Conservation (phyloP, 2,797 vertebrate genomes). For the Pangasius macronema region DNA sequence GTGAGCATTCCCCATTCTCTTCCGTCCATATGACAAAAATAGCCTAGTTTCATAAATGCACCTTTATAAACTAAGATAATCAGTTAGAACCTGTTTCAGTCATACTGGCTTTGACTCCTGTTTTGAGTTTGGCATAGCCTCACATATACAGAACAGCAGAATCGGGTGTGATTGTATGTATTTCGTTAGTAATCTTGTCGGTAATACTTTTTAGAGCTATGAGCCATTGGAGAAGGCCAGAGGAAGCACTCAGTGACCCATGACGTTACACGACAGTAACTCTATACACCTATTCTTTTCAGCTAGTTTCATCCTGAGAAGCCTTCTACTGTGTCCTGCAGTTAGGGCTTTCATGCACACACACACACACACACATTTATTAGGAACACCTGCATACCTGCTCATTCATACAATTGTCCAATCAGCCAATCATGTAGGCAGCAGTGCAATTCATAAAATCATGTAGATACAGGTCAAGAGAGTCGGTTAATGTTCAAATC, state of each 20-base stretch:
- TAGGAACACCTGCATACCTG: not conserved
- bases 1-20: no score
- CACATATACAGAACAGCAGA: conserved; percentile 65
- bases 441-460: not conserved
- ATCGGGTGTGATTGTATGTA: conserved; percentile 61
- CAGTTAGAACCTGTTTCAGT: conserved; percentile 40
- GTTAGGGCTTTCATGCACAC: not conserved
- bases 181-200: conserved; percentile 66
- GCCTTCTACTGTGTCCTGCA: conserved; percentile 22
- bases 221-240: conserved; percentile 64
- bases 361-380: conserved; percentile 19
- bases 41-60: not conserved
- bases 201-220: conserved; percentile 71
- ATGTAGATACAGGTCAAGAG: not conserved
- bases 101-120: conserved; percentile 49
- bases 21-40: not conserved
- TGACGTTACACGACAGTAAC: conserved; percentile 63
- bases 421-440: not conserved
- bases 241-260: conserved; percentile 68
- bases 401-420: not conserved
- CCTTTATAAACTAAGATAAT: not conserved
- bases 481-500: not conserved
- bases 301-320: conserved; percentile 6
- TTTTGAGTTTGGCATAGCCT: conserved; percentile 55
- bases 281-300: conserved; percentile 54